Evolutionary conservation across 2,888 invertebrate species (phyloP).

Genomic region (Scaptomyza polygonia): DNA sequence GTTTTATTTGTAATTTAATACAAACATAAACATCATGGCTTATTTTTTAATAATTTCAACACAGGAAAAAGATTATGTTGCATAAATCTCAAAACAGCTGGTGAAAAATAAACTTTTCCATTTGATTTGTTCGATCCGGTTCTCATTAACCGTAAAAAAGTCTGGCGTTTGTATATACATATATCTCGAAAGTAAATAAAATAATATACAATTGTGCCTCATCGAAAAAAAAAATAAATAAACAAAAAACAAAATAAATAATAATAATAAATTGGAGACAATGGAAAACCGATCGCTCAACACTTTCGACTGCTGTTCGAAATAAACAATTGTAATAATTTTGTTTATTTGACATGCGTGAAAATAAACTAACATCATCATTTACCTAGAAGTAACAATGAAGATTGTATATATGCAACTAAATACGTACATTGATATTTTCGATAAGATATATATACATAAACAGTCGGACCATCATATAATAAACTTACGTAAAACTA

Average conservation of each 20-base stretch:
- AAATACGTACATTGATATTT: constrained; percentile 8
- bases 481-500: too few species aligned
- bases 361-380: constrained; percentile 21
- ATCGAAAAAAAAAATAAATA: constrained; percentile 6
- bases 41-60: too few species aligned
- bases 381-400: constrained; percentile 33
- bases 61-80: too few species aligned
- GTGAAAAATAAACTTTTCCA: too few species aligned
- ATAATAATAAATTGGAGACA: constrained; percentile 21
- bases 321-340: constrained; percentile 18
- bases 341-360: constrained; percentile 6
- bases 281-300: constrained; percentile 40
- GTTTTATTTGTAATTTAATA: too few species aligned
- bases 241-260: constrained; percentile 12
- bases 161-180: neutral
- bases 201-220: constrained; percentile 8
- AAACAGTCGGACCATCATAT: neutral
- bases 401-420: neutral
- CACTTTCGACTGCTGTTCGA: constrained; percentile 11
- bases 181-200: constrained; percentile 30
- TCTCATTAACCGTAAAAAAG: too few species aligned
- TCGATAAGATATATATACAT: constrained; percentile 40
- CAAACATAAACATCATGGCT: too few species aligned
- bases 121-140: too few species aligned
- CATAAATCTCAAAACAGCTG: too few species aligned